phyloP scores from a whole-genome alignment of 2,888 invertebrate genomes.

The Teleogryllus oceanicus region DNA sequence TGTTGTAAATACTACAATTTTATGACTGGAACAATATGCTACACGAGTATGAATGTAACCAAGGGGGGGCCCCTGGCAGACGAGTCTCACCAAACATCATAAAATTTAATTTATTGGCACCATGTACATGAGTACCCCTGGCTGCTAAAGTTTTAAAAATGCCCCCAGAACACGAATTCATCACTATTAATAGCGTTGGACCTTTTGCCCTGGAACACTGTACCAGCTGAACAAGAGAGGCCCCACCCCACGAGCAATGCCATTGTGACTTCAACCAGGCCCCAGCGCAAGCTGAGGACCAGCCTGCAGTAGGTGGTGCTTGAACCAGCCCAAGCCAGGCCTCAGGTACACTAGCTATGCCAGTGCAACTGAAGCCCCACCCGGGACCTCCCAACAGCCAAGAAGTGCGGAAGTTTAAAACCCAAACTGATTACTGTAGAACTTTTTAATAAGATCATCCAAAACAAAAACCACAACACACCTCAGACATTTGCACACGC shows the following conservation, averaged over 20 bases:
- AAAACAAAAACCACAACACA: neutral
- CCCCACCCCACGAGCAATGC: slow-evolving; percentile 30
- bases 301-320: neutral
- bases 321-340: slow-evolving; percentile 18
- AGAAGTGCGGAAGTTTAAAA: slow-evolving; percentile 18
- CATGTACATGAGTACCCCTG: neutral
- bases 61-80: too few relatives aligned
- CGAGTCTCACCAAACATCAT: neutral
- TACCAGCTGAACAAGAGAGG: neutral
- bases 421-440: slow-evolving; percentile 8
- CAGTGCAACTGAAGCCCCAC: neutral
- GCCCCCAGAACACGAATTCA: neutral
- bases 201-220: slow-evolving; percentile 1
- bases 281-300: neutral
- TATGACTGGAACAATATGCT: too few relatives aligned
- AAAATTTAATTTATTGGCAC: neutral
- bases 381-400: slow-evolving; percentile 10
- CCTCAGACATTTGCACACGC: neutral
- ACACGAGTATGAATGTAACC: too few relatives aligned
- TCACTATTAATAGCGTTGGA: neutral
- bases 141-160: neutral
- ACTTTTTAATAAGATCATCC: neutral
- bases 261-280: slow-evolving; percentile 25
- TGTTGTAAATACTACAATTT: too few relatives aligned
- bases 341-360: neutral